Evolutionary conservation across 1,140 invertebrate species (phyloP), one percentile per base, ranked within the genome.

Genomic region (Aethina tumida): DNA sequence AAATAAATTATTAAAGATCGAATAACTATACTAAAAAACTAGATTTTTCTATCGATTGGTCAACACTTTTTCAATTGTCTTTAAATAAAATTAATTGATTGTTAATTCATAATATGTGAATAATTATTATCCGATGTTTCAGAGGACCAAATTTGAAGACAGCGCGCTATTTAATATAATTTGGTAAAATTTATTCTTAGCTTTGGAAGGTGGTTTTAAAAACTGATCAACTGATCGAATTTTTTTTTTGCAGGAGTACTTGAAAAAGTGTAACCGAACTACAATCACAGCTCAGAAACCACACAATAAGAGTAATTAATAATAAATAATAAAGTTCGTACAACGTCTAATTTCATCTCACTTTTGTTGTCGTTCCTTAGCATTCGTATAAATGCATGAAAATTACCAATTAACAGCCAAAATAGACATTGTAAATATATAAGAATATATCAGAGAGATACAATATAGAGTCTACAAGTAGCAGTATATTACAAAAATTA

Each of bases 341-440:
- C 50, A 53, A 45, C 43, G 41, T 58, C 59, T 61, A 59, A 59
- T 55, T 45, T 49, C 57, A 57, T 61, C 59, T 61, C 59, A 61
- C 59, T 61, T 61, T 61, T 61, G 56, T 58, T 61, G 59, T 61
- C 59, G 53, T 58, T 59, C 57, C 52, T 48, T 54, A 41, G 55
- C 52, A 55, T 57, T 58, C 39, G 24, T 30, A 39, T 49, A 53
- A 58, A 52, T 57, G 50, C 56, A 53, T 47, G 33, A 53, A 53
- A 58, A 58, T 48, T 47, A 50, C 43, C 35, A 54, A 52, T 48
- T 47, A 50, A 52, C 49, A 53, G 50, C 46, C 51, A 56, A 55
- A 55, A 45, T 50, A 53, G 50, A 53, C 48, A 49, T 52, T 49
- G 41, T 47, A 41, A 40, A 47, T 37, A 47, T 48, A 44, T 37